These are phyloP conservation scores for Pandion haliaetus DNA, from an alignment of 2,113 vertebrate species.

Conservation along the genomic window DNA sequence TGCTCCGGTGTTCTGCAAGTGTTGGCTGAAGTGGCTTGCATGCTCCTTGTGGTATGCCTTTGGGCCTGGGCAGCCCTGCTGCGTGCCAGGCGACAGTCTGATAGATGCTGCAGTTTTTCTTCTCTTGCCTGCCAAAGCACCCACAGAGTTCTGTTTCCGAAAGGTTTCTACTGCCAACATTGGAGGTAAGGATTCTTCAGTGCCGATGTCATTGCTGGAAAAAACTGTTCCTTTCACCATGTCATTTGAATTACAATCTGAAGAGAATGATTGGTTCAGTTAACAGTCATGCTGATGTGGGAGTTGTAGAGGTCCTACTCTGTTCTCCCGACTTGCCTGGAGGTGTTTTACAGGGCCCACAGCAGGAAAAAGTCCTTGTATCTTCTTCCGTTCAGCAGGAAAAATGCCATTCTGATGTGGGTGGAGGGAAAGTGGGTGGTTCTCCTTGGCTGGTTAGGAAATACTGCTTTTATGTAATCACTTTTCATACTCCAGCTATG, in stretches of 20 bases:
- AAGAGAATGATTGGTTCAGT: background rate
- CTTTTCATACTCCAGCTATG: background rate
- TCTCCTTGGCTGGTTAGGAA: constrained; percentile 25
- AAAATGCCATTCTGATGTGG: background rate
- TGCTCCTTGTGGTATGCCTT: too few relatives aligned
- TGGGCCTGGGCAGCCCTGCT: background rate
- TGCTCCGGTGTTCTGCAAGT: background rate
- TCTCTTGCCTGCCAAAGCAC: background rate
- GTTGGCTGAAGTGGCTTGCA: background rate
- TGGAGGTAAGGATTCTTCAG: background rate
- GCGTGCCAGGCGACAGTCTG: background rate
- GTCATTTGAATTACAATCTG: background rate
- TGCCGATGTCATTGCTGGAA: background rate
- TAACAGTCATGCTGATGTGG: background rate
- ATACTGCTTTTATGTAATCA: constrained; percentile 25
- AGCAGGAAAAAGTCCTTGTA: background rate
- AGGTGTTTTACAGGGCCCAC: background rate
- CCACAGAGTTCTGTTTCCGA: background rate
- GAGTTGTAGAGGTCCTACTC: background rate
- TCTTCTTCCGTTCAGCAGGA: background rate
- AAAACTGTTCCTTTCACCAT: background rate
- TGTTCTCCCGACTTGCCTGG: background rate
- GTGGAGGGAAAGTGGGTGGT: constrained; percentile 21
- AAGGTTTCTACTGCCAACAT: background rate
- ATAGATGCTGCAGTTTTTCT: background rate